Percentiles rank a stretch among this genome's conserved stretches.
These are phyloP conservation scores for Oreochromis spilurus DNA, from an alignment of 2,113 vertebrate species.

Conservation along the genomic window DNA sequence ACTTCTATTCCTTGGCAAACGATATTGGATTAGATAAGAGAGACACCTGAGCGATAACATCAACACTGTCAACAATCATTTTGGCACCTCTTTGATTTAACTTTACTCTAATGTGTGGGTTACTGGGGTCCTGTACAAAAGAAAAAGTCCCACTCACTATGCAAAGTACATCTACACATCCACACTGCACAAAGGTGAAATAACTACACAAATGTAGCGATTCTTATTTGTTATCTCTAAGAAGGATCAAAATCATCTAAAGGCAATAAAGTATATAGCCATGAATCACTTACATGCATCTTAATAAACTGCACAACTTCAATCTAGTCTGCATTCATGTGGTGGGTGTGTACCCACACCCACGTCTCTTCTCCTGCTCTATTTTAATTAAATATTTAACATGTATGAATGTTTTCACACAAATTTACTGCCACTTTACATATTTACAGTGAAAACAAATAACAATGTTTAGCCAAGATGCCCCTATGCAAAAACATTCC, in stretches of 20 bases:
- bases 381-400: neutral
- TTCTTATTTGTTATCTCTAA: neutral
- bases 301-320: slow-evolving; percentile 49
- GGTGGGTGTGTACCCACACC: slow-evolving; percentile 64
- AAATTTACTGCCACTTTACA: neutral
- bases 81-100: neutral
- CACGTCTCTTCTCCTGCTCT: slow-evolving; percentile 42
- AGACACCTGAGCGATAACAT: neutral
- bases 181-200: slow-evolving; percentile 5
- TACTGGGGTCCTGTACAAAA: neutral
- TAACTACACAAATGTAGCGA: neutral
- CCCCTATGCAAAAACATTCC: neutral
- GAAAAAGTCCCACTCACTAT: neutral
- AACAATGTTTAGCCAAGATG: neutral
- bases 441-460: neutral
- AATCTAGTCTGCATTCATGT: slow-evolving; percentile 41
- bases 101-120: neutral
- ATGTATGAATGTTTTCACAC: neutral
- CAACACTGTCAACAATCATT: neutral
- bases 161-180: neutral
- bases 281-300: neutral
- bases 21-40: neutral
- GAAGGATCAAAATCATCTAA: neutral
- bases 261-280: neutral
- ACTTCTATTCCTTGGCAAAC: neutral